A percentile compares a stretch with the other conserved stretches of the same genome.
Evolutionary conservation across 1,140 invertebrate genomes (phyloP).

Genomic region (Papilio helenus): DNA sequence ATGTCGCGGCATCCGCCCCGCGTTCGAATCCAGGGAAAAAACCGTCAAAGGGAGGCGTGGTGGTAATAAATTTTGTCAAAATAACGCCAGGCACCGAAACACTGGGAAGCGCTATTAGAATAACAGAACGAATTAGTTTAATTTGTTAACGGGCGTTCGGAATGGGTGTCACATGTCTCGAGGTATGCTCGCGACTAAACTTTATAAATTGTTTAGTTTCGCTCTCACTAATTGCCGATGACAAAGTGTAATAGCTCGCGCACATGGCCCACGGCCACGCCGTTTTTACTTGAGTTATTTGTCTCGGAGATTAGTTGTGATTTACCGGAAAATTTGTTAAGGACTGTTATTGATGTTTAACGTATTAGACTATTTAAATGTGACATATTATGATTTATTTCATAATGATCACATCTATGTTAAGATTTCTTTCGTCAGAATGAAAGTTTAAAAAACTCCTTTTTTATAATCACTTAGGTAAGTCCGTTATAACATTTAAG

Average conservation of each 20-base stretch:
- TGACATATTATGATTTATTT: neutral
- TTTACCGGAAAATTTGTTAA: slow-evolving; percentile 34
- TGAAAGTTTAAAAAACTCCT: too few species aligned
- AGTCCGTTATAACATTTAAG: neutral
- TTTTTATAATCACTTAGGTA: neutral
- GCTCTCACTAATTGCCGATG: slow-evolving; percentile 79
- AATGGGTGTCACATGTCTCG: slow-evolving; percentile 78
- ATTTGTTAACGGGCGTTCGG: slow-evolving; percentile 80
- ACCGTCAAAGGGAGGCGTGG: slow-evolving; percentile 75
- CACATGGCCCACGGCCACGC: slow-evolving; percentile 62
- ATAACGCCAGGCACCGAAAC: slow-evolving; percentile 78
- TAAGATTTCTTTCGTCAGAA: neutral
- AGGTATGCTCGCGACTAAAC: slow-evolving; percentile 51
- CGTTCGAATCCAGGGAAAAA: slow-evolving; percentile 57
- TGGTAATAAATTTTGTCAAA: slow-evolving; percentile 83
- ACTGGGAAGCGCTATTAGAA: slow-evolving; percentile 81
- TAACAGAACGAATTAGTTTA: slow-evolving; percentile 81
- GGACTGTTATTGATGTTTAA: slow-evolving; percentile 16
- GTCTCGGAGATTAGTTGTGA: slow-evolving; percentile 32
- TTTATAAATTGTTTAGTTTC: slow-evolving; percentile 73
- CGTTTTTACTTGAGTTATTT: slow-evolving; percentile 39
- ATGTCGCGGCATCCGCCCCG: slow-evolving; percentile 73
- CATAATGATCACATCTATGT: neutral
- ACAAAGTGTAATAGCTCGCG: slow-evolving; percentile 71
- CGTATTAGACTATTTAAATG: neutral